Evolutionary conservation across 2,888 invertebrate species (phyloP).

Genomic region (Zele albiditarsus): DNA sequence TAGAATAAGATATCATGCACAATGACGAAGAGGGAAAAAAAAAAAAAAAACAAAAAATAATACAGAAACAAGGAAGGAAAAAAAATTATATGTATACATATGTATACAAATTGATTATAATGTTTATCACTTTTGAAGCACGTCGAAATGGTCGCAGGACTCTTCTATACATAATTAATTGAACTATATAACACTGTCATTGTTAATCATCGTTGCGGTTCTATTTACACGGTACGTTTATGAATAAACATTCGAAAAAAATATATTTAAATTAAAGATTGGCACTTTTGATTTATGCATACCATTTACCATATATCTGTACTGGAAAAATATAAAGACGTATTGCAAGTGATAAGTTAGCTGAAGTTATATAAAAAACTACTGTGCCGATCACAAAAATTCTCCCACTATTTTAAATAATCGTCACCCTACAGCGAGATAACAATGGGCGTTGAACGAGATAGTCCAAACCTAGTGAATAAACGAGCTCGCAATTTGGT

Average conservation of each 20-base stretch:
- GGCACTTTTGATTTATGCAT: not conserved
- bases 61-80: not conserved
- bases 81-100: not conserved
- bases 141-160: not conserved
- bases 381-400: too few relatives aligned
- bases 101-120: not conserved
- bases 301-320: too few relatives aligned
- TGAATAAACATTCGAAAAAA: conserved; percentile 59
- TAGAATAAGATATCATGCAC: conserved; percentile 2
- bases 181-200: conserved; percentile 60
- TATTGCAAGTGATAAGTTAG: too few relatives aligned
- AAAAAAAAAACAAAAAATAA: not conserved
- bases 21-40: not conserved
- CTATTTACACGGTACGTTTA: conserved; percentile 62
- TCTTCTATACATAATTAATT: conserved; percentile 45
- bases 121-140: conserved; percentile 15
- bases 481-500: too few relatives aligned
- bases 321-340: too few relatives aligned
- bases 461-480: too few relatives aligned
- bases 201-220: conserved; percentile 67
- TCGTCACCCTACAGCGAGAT: too few relatives aligned
- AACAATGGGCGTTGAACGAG: too few relatives aligned
- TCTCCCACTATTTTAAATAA: too few relatives aligned
- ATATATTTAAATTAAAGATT: conserved; percentile 58
- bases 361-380: too few relatives aligned